These are phyloP conservation scores for Gadopsis marmoratus DNA, from an alignment of 2,797 vertebrate species.

Conservation along the genomic window DNA sequence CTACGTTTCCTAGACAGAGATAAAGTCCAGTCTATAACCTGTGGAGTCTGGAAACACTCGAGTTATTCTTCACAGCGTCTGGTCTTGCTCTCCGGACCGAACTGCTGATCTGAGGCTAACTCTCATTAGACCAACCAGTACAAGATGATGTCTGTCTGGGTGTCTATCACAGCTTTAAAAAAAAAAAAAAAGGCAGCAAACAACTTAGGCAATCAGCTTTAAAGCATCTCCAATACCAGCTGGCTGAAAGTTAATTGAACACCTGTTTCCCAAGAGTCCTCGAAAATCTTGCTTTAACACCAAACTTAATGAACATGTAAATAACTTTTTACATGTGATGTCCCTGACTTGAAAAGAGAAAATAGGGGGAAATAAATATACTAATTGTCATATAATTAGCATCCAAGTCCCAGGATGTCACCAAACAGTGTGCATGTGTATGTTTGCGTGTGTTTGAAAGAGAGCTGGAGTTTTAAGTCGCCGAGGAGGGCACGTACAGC, in stretches of 20 bases:
- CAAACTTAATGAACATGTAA: conserved; percentile 41
- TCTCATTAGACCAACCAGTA: conserved; percentile 13
- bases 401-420: conserved; percentile 9
- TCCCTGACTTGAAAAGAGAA: conserved; percentile 21
- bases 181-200: neutral
- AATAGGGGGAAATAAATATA: neutral
- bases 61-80: neutral
- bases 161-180: neutral
- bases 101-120: conserved; percentile 24
- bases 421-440: neutral
- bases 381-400: conserved; percentile 36
- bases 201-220: conserved; percentile 16
- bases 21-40: conserved; percentile 39
- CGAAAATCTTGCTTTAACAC: conserved; percentile 28
- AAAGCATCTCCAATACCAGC: conserved; percentile 34
- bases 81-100: neutral
- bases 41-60: conserved; percentile 16
- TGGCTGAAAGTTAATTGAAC: conserved; percentile 58
- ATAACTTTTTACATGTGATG: conserved; percentile 27
- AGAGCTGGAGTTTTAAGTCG: conserved; percentile 45
- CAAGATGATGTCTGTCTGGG: neutral
- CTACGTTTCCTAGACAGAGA: conserved; percentile 28
- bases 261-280: conserved; percentile 53
- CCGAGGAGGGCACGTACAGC: conserved; percentile 47
- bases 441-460: neutral